These are phyloP conservation scores for Tiphia femorata DNA, from an alignment of 2,888 invertebrate genomes.

Conservation along the genomic window DNA sequence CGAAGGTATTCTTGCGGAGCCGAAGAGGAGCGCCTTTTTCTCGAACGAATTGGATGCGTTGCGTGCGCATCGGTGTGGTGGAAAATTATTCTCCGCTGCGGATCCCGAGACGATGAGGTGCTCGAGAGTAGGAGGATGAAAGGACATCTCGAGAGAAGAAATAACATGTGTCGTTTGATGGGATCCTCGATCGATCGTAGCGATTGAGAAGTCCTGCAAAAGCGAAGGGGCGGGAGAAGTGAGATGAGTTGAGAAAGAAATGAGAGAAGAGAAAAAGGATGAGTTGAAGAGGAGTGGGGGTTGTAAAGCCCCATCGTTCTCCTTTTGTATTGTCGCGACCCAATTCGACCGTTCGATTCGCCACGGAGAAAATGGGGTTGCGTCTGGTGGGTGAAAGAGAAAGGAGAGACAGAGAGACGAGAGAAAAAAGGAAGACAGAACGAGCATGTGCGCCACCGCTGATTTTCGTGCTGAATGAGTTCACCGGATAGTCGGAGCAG, in stretches of 20 bases:
- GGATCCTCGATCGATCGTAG: conserved; percentile 7
- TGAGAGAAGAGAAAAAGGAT: not conserved
- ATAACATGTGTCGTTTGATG: not conserved
- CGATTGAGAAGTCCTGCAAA: not conserved
- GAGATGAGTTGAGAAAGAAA: not conserved
- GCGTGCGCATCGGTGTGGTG: no score
- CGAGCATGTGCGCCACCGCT: not conserved
- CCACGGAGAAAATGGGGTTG: conserved; percentile 17
- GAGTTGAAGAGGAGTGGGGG: no score
- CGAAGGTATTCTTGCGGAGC: no score
- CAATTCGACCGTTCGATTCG: conserved; percentile 28
- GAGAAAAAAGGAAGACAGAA: not conserved
- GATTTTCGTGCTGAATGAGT: no score
- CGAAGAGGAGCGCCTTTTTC: no score
- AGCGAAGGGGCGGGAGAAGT: not conserved
- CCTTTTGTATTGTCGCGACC: conserved; percentile 19
- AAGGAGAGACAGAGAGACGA: not conserved
- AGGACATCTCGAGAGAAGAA: no score
- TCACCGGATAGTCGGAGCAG: no score
- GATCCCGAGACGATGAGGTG: no score
- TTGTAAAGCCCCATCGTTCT: no score
- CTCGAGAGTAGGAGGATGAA: no score
- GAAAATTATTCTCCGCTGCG: no score
- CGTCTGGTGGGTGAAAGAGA: conserved; percentile 13
- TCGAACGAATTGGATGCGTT: no score